Conservation (phyloP, 35 echinoderm and acorn worm genomes). For the Ophioderma brevispina region DNA sequence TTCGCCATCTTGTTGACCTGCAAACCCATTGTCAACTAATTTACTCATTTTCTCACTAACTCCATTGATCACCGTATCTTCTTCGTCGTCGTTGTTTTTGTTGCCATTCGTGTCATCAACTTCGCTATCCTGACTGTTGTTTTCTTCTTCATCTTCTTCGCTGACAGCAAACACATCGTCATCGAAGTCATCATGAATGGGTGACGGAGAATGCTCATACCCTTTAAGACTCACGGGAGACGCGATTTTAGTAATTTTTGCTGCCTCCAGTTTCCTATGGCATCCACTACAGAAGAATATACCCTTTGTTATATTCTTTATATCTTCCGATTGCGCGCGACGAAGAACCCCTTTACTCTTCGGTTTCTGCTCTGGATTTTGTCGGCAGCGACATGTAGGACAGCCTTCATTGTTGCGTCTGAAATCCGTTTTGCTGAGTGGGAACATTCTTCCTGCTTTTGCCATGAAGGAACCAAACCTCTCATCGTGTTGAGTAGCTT, state of each 20-base stretch:
- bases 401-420: neutral
- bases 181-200: neutral
- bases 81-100: neutral
- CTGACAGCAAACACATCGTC: neutral
- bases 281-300: neutral
- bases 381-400: neutral
- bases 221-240: constrained; percentile 24
- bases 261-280: neutral
- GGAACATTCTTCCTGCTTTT: neutral
- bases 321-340: constrained; percentile 39
- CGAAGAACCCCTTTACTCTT: constrained; percentile 12
- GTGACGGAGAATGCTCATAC: constrained; percentile 6
- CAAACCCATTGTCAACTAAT: neutral
- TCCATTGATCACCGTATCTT: neutral
- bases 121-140: neutral
- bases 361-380: neutral
- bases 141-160: constrained; percentile 5
- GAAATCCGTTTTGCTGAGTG: neutral
- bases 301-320: neutral
- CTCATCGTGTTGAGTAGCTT: neutral
- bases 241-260: neutral
- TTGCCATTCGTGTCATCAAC: neutral
- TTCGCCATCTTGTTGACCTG: neutral
- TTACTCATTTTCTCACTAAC: neutral
- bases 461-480: neutral